Base-by-base conservation (phyloP, 2,797 vertebrate species). In the Oreortyx pictus region DNA sequence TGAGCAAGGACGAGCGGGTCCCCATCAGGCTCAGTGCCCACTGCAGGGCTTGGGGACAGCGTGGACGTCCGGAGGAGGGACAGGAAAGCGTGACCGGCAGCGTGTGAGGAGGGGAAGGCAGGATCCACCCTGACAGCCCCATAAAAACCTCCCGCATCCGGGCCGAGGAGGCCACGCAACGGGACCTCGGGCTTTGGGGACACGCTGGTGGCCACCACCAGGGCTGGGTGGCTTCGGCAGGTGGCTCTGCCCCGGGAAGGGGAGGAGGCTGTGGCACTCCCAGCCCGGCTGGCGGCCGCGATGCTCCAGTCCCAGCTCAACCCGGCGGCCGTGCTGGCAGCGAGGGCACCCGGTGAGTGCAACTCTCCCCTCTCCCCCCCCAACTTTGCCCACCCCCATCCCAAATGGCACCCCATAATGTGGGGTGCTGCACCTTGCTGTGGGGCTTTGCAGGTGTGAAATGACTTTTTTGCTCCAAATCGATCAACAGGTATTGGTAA, bases 161-260 rank as follows among this genome's bases (percentile, higher is more conserved):
- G 54, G 66, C 1, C 0, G 0, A 8, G 44, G 29, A 22, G 41
- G 7, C 35, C 0, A 14, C 2, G 6, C 54, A n/a, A n/a, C 31
- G 19, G n/a, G 54, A 33, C 39, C 1, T 0, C 0, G 16, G 49
- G 9, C 29, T 1, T 47, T 47, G 82, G 72, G 89, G 49, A 33
- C 83, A 7, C 5, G 22, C 66, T 9, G 88, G 91, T 89, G 82
- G 50, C 82, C 57, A 54, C 2, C 13, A 39, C 4, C 0, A 2
- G 25, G 64, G 57, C 73, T n/a, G 94, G 86, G 64, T 80, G 94
- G 59, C 86, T 22, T 52, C 9, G 85, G 91, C 93, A 90, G 91
- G 94, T 90, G 91, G 89, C 93, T 91, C 93, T 90, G 89, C 91
- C 94, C 90, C 93, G 39, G 94, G 91, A 94, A 95, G 94, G 93